Evolutionary conservation across 2,113 vertebrate species (phyloP).

Genomic region (Plestiodon gilberti): DNA sequence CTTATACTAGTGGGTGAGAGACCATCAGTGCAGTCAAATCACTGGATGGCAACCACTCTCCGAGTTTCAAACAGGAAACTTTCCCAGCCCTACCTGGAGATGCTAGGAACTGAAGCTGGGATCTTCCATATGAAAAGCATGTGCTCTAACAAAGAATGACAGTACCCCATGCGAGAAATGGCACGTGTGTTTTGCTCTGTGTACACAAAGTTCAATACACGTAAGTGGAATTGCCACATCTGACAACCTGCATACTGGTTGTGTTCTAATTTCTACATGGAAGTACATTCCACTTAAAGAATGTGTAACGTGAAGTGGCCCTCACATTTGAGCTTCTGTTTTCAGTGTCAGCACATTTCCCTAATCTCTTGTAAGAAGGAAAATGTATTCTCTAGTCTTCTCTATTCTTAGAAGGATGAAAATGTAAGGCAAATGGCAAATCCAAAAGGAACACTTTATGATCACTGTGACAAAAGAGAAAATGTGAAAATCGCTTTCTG

Average conservation of each 20-base stretch:
- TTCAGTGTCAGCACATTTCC: not conserved
- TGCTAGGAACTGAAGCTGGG: too few species aligned
- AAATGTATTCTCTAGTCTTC: not conserved
- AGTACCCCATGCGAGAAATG: too few species aligned
- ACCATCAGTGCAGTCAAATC: too few species aligned
- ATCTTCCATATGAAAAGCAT: too few species aligned
- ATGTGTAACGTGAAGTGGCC: not conserved
- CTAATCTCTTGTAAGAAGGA: not conserved
- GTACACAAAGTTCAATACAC: not conserved
- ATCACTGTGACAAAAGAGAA: constrained; percentile 30
- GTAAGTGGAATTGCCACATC: not conserved
- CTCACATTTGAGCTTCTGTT: constrained; percentile 30
- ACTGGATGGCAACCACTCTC: too few species aligned
- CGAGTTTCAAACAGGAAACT: too few species aligned
- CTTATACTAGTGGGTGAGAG: too few species aligned
- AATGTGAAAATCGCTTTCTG: constrained; percentile 16
- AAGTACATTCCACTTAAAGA: not conserved
- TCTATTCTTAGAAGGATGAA: constrained; percentile 4
- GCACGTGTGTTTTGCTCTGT: too few species aligned
- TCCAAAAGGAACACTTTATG: constrained; percentile 25
- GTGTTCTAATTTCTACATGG: not conserved
- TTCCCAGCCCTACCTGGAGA: too few species aligned
- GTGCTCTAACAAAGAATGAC: too few species aligned
- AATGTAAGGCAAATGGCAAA: not conserved
- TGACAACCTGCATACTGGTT: not conserved